Conservation (phyloP, 2,113 vertebrate species). For the Ranitomeya imitator region DNA sequence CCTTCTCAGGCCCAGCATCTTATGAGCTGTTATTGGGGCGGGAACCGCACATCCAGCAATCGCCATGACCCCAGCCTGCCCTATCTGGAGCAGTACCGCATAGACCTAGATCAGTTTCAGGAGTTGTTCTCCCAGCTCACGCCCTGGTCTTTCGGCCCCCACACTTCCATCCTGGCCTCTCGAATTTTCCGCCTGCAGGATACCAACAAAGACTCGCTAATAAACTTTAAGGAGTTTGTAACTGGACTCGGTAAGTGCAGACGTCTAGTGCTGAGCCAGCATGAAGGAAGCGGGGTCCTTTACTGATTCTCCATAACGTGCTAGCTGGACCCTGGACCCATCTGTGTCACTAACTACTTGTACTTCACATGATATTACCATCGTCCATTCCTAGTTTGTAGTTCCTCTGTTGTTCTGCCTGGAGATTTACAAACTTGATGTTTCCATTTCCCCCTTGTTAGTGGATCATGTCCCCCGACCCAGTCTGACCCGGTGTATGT, state of each 20-base stretch:
- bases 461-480: no score
- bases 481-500: no score
- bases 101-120: conserved; percentile 83
- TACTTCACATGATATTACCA: background rate
- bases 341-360: background rate
- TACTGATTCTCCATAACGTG: background rate
- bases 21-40: conserved; percentile 94
- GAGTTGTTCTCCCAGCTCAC: conserved; percentile 83
- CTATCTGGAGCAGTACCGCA: conserved; percentile 96
- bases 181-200: conserved; percentile 93
- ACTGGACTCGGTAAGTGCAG: conserved; percentile 86
- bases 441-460: background rate
- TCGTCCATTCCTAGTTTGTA: background rate
- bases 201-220: conserved; percentile 87
- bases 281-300: no score
- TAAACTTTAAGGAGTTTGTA: conserved; percentile 98
- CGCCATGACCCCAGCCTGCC: conserved; percentile 91
- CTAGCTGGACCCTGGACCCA: background rate
- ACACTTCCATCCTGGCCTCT: conserved; percentile 77
- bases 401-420: background rate
- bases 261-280: no score
- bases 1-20: conserved; percentile 85
- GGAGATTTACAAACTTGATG: background rate
- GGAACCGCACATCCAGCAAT: conserved; percentile 70
- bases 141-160: conserved; percentile 86